Base-by-base conservation (phyloP, 53 echinoderm and acorn worm genomes). In the Holothuria leucospilota region DNA sequence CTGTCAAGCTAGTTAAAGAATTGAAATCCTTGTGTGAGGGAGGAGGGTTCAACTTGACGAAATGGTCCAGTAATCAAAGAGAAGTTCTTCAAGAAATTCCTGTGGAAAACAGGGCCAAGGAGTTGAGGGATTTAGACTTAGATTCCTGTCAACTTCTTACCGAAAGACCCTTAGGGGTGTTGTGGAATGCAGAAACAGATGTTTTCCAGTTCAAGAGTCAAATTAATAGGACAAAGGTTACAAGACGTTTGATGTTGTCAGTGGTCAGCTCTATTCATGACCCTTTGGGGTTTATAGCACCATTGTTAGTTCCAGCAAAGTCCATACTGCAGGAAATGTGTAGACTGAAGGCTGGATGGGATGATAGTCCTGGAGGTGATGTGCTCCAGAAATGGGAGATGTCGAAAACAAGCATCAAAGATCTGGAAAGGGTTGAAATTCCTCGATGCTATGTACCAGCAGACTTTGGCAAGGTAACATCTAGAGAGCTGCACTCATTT, bases 151-250 rank as follows among this genome's bases (percentile, higher is more conserved):
- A n/a, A n/a, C n/a, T n/a, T n/a, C n/a, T n/a, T n/a, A n/a, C n/a
- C n/a, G n/a, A n/a, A n/a, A n/a, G n/a, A n/a, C n/a, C n/a, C n/a
- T n/a, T n/a, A n/a, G n/a, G n/a, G n/a, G n/a, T 92, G n/a, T 88
- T 89, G 58, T 94, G 94, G 92, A 85, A 90, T 80, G 62, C 84
- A 29, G 88, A 90, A 66, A 84, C 88, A 9, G 94, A 93, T 71
- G 51, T 68, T 62, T 92, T 94, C 69, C 80, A 81, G 24, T 94
- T 94, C 72, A 60, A 89, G 24, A 90, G 86, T 21, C 3, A 86
- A 49, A 29, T 90, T 0, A 65, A 40, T 27, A 58, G 75, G 9
- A 15, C 20, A 40, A 34, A 51, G 59, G 18, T 67, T 7, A 91
- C 78, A 0, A 62, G 87, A 2, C 87, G 91, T 58, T 68, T 74